Evolutionary conservation across 2,888 invertebrate species (phyloP).

Genomic region (Petrolisthes manimaculis): DNA sequence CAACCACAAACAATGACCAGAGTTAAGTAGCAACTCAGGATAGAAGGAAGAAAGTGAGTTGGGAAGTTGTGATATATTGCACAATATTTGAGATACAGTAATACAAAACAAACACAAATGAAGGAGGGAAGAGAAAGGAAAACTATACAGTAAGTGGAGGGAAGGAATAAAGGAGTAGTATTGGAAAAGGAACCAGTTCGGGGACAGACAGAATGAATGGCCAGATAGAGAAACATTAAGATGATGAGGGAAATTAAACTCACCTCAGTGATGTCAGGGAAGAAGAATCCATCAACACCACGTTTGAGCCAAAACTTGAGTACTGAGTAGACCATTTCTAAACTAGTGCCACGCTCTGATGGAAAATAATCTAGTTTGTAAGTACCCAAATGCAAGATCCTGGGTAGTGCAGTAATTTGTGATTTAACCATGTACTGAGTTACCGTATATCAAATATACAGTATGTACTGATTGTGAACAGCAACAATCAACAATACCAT

Average conservation of each 20-base stretch:
- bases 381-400: too few species aligned
- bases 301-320: constrained; percentile 79
- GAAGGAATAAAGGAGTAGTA: background rate
- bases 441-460: too few species aligned
- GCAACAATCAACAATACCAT: too few species aligned
- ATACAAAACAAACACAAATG: background rate
- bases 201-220: background rate
- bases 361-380: too few species aligned
- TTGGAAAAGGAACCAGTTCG: background rate
- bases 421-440: too few species aligned
- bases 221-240: constrained; percentile 68
- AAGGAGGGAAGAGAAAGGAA: background rate
- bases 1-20: too few species aligned
- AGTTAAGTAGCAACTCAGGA: background rate
- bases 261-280: constrained; percentile 82
- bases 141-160: background rate
- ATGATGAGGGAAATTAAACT: constrained; percentile 70
- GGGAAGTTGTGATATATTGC: background rate
- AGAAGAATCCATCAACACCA: constrained; percentile 90
- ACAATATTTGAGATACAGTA: background rate
- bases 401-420: too few species aligned
- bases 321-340: constrained; percentile 70
- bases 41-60: background rate
- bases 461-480: too few species aligned
- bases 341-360: background rate